Conservation (phyloP, 1,140 invertebrate genomes). For the Lordiphosa stackelbergi region DNA sequence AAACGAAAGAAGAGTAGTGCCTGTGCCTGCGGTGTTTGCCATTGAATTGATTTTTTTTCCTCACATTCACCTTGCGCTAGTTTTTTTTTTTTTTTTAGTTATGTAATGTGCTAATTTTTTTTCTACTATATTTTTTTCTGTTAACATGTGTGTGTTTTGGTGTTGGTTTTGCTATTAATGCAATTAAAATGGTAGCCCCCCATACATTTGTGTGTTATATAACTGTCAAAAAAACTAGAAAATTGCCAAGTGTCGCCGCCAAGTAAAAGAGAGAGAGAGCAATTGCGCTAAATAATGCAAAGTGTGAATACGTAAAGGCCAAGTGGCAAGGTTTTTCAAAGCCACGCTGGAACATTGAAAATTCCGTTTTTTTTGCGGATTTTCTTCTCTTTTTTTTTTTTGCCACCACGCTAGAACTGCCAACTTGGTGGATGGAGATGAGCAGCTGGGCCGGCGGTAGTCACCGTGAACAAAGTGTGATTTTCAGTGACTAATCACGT, state of each 20-base stretch:
- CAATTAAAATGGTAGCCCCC: constrained; percentile 5
- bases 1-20: constrained; percentile 25
- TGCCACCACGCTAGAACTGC: constrained; percentile 47
- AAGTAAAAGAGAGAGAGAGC: neutral
- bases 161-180: constrained; percentile 31
- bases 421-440: constrained; percentile 21
- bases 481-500: too few relatives aligned
- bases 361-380: neutral
- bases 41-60: constrained; percentile 66
- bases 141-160: constrained; percentile 35
- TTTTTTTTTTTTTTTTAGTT: constrained; percentile 56
- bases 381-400: constrained; percentile 12
- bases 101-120: constrained; percentile 70
- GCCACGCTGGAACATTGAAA: constrained; percentile 32
- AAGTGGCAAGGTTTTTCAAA: neutral
- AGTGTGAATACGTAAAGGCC: neutral
- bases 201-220: constrained; percentile 35
- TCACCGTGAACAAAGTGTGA: neutral
- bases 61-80: constrained; percentile 66
- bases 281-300: neutral
- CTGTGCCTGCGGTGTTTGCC: constrained; percentile 23
- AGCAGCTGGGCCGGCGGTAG: constrained; percentile 1
- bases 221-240: constrained; percentile 31
- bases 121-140: constrained; percentile 25
- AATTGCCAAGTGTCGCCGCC: constrained; percentile 9